phyloP scores from a whole-genome alignment of 2,113 vertebrate species.

The Xenopus borealis region DNA sequence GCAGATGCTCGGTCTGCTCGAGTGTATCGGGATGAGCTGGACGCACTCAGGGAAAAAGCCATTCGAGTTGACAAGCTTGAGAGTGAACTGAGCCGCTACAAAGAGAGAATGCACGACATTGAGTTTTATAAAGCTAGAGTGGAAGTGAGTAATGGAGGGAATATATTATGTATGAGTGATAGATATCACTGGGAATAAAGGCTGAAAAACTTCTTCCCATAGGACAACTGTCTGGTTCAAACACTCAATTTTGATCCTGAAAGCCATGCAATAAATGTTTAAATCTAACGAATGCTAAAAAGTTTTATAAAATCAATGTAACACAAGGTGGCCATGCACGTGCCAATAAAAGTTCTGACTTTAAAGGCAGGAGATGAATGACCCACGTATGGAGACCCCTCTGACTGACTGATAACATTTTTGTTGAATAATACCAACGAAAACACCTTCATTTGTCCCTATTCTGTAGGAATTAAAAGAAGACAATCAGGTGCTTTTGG shows the following conservation, averaged over 20 bases:
- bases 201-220: no score
- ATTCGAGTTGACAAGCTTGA: constrained; percentile 94
- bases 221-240: no score
- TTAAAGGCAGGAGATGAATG: no score
- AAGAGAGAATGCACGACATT: constrained; percentile 91
- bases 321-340: no score
- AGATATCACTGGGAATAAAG: no score
- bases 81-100: constrained; percentile 90
- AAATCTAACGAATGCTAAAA: no score
- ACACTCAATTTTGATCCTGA: no score
- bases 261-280: no score
- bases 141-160: constrained; percentile 70
- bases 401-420: neutral
- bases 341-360: no score
- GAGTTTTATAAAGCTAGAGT: constrained; percentile 97
- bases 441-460: neutral
- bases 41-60: constrained; percentile 89
- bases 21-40: constrained; percentile 94
- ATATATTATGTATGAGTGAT: no score
- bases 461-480: constrained; percentile 88
- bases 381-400: no score
- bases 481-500: constrained; percentile 94
- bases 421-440: neutral
- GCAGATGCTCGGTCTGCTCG: constrained; percentile 89
- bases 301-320: no score